A percentile compares a stretch with the other conserved stretches of the same genome.
Evolutionary conservation across 2,888 invertebrate species (phyloP).

Genomic region (Zygothrica quintamaculata): DNA sequence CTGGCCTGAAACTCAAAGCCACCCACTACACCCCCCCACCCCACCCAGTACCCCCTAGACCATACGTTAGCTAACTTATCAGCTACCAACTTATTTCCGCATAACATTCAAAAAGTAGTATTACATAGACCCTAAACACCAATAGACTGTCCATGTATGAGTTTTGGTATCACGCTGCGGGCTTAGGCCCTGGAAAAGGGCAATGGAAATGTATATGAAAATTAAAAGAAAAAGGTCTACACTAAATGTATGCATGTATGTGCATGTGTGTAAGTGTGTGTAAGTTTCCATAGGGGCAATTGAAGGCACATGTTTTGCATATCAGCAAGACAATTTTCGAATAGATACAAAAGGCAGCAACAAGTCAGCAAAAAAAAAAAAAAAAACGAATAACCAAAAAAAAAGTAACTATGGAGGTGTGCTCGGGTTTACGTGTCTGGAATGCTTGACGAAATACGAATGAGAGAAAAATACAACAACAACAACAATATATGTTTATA

Average conservation of each 20-base stretch:
- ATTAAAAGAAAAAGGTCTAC: constrained; percentile 27
- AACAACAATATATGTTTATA: too few species aligned
- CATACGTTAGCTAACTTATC: constrained; percentile 49
- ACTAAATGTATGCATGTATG: background rate
- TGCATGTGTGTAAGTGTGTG: constrained; percentile 11
- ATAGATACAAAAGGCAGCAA: constrained; percentile 49
- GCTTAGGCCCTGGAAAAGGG: constrained; percentile 27
- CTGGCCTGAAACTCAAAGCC: constrained; percentile 10
- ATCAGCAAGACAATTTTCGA: constrained; percentile 28
- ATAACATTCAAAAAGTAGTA: constrained; percentile 28
- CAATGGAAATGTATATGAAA: constrained; percentile 28
- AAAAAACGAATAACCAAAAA: too few species aligned
- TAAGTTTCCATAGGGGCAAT: constrained; percentile 30
- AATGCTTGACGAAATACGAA: constrained; percentile 38
- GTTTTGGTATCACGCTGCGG: constrained; percentile 36
- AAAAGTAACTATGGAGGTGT: constrained; percentile 44
- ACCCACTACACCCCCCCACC: too few species aligned
- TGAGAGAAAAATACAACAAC: constrained; percentile 17
- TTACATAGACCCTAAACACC: background rate
- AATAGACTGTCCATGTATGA: constrained; percentile 8
- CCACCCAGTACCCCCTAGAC: too few species aligned
- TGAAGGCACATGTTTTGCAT: constrained; percentile 34
- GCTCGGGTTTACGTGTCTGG: constrained; percentile 70
- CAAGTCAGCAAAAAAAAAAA: constrained; percentile 67
- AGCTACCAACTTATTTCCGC: constrained; percentile 49